Evolutionary conservation across 92 coral and sea anemone genomes (phyloP).

Genomic region (Meandrina meandrites): DNA sequence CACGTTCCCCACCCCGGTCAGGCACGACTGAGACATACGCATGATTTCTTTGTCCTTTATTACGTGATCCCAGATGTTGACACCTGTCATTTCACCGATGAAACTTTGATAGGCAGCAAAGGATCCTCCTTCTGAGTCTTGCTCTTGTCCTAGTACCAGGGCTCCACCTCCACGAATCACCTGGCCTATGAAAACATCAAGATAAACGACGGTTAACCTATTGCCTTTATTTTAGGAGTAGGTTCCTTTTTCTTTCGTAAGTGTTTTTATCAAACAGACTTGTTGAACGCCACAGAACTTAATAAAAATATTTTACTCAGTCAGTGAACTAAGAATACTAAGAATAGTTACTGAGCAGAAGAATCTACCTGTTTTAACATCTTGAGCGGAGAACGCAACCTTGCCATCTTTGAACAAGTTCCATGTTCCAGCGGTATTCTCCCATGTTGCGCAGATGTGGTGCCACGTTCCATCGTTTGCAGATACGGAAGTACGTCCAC

Average conservation of each 20-base stretch:
- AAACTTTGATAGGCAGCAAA: slow-evolving; percentile 16
- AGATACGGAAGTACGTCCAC: slow-evolving; percentile 11
- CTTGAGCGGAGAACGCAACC: neutral
- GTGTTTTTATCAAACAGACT: neutral
- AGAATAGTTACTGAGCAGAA: neutral
- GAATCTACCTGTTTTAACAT: slow-evolving; percentile 1
- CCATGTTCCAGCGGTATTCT: slow-evolving; percentile 40
- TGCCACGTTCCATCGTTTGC: slow-evolving; percentile 30
- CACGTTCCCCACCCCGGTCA: slow-evolving; percentile 23
- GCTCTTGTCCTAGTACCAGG: slow-evolving; percentile 38
- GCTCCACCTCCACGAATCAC: slow-evolving; percentile 22
- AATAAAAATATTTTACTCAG: neutral
- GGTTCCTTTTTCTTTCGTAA: neutral
- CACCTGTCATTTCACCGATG: slow-evolving; percentile 34
- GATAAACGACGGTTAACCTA: neutral
- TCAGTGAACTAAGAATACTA: neutral
- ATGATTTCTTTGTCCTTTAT: slow-evolving; percentile 5
- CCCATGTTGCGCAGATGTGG: slow-evolving; percentile 28
- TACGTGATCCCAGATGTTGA: slow-evolving; percentile 42
- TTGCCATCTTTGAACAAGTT: slow-evolving; percentile 27
- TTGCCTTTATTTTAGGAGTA: neutral
- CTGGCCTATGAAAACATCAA: neutral
- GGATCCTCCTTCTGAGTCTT: slow-evolving; percentile 23
- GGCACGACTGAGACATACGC: slow-evolving; percentile 30
- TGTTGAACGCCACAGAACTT: neutral